Conservation (phyloP, 2,888 invertebrate species). For the Catocala nupta region DNA sequence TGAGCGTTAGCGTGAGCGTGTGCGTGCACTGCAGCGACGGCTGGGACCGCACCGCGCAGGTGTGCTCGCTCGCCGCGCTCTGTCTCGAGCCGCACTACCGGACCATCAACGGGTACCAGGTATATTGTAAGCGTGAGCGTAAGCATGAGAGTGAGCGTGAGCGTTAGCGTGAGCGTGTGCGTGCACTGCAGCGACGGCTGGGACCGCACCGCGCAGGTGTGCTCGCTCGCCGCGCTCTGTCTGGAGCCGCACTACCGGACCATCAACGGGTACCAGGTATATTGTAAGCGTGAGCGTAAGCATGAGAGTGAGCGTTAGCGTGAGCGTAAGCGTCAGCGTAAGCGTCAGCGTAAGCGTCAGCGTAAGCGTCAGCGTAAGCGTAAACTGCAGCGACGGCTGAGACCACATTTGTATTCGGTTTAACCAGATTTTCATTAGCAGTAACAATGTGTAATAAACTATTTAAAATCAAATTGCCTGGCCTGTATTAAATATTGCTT, state of each 20-base stretch:
- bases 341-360: conserved; percentile 92
- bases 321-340: conserved; percentile 92
- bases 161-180: conserved; percentile 95
- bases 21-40: conserved; percentile 99
- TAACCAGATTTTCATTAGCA: no score
- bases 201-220: conserved; percentile 99
- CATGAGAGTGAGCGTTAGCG: conserved; percentile 73
- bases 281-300: conserved; percentile 79
- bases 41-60: conserved; percentile 99
- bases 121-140: conserved; percentile 75
- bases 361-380: conserved; percentile 93
- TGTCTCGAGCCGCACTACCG: conserved; percentile 98
- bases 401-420: conserved; percentile 91
- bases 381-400: conserved; percentile 99
- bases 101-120: conserved; percentile 98
- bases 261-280: conserved; percentile 96
- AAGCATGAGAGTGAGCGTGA: no score
- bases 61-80: conserved; percentile 97
- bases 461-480: no score
- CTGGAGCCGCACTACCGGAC: conserved; percentile 99
- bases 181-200: conserved; percentile 99
- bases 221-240: conserved; percentile 97
- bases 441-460: no score
- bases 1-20: conserved; percentile 94
- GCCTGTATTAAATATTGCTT: no score